phyloP scores from a whole-genome alignment of 2,113 vertebrate genomes.

The Corydoras maculifer region DNA sequence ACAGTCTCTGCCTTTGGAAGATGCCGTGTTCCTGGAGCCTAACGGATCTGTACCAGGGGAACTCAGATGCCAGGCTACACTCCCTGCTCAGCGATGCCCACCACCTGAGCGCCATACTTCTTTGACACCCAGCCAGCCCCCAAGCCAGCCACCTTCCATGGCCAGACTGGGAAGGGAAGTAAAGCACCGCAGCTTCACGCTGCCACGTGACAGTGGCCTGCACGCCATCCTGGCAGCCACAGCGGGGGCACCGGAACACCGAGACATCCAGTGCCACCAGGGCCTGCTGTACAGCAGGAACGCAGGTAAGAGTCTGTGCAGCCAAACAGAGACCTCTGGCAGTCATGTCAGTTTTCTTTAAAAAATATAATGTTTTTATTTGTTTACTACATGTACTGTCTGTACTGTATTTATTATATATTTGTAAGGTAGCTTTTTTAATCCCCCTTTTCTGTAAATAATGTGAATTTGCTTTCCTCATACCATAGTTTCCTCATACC shows the following conservation, averaged over 20 bases:
- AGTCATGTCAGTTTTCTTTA: no score
- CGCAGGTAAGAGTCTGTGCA: slow-evolving; percentile 51
- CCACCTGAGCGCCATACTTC: slow-evolving; percentile 86
- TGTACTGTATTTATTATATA: no score
- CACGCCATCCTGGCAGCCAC: slow-evolving; percentile 84
- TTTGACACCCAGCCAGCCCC: slow-evolving; percentile 61
- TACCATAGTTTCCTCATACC: no score
- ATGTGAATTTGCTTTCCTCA: no score
- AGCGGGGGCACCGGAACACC: slow-evolving; percentile 66
- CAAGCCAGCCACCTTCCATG: slow-evolving; percentile 40
- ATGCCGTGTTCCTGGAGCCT: slow-evolving; percentile 73
- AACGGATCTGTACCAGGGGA: slow-evolving; percentile 74
- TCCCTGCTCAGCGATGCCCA: slow-evolving; percentile 86
- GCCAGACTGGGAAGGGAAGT: slow-evolving; percentile 66
- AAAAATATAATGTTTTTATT: no score
- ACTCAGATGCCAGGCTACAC: slow-evolving; percentile 87
- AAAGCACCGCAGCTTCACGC: slow-evolving; percentile 90
- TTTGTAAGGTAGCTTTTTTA: no score
- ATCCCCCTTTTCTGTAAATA: no score
- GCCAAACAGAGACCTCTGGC: no score
- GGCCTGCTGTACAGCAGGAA: slow-evolving; percentile 64
- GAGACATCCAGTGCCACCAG: slow-evolving; percentile 71
- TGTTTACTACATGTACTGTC: no score
- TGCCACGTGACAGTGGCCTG: slow-evolving; percentile 90
- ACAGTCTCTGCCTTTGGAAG: slow-evolving; percentile 88